Evolutionary conservation across 1,140 invertebrate genomes (phyloP).

Genomic region (Scaptomyza hsui): DNA sequence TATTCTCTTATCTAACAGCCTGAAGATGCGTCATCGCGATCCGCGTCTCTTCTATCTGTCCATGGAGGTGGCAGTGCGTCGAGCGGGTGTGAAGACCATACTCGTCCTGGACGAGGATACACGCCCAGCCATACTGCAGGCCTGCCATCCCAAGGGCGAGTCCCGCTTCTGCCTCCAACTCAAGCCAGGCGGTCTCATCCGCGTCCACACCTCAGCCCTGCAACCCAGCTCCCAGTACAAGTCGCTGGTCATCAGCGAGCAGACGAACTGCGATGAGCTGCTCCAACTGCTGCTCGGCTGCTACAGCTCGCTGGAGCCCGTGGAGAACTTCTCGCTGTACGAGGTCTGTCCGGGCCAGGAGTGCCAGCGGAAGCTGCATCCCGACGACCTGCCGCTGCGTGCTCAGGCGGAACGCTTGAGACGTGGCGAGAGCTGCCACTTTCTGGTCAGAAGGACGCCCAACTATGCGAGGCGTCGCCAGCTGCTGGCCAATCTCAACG

Average conservation of each 20-base stretch:
- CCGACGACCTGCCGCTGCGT: conserved; percentile 92
- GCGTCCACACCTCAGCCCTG: conserved; percentile 94
- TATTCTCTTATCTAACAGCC: conserved; percentile 19
- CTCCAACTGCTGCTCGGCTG: conserved; percentile 93
- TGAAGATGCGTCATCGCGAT: conserved; percentile 94
- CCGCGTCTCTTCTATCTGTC: conserved; percentile 96
- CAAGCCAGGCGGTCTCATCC: conserved; percentile 92
- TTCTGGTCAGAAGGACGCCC: conserved; percentile 90
- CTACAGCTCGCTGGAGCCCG: conserved; percentile 92
- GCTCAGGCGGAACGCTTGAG: conserved; percentile 91
- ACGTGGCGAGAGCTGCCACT: conserved; percentile 88
- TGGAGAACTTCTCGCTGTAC: conserved; percentile 94
- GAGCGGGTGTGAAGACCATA: conserved; percentile 91
- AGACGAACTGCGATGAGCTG: conserved; percentile 95
- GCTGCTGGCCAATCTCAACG: conserved; percentile 71
- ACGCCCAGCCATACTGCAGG: conserved; percentile 93
- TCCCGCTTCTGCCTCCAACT: conserved; percentile 95
- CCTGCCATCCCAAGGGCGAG: conserved; percentile 95
- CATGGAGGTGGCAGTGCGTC: conserved; percentile 94
- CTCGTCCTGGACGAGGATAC: conserved; percentile 94
- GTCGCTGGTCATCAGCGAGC: conserved; percentile 93
- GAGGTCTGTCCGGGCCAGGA: conserved; percentile 91
- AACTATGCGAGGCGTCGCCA: conserved; percentile 86
- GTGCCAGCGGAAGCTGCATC: conserved; percentile 93
- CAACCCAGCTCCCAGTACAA: conserved; percentile 97